Percentiles rank a stretch among this genome's conserved stretches.
phyloP scores from a whole-genome alignment of 2,888 invertebrate genomes.

The Oscheius sp. region DNA sequence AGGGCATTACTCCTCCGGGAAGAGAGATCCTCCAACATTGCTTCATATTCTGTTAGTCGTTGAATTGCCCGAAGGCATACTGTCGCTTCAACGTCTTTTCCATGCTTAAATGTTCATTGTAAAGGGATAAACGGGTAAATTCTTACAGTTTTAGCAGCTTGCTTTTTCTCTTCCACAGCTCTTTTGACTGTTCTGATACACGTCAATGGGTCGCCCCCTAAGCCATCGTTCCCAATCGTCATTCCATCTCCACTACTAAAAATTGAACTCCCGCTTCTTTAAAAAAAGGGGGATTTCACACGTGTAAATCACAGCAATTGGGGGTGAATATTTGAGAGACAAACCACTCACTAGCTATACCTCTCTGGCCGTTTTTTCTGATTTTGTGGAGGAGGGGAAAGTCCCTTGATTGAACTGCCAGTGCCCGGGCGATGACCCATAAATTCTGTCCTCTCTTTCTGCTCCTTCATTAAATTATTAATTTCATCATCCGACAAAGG shows the following conservation, averaged over 20 bases:
- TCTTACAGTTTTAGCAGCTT: conserved; percentile 44
- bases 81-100: conserved; percentile 58
- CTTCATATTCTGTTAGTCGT: conserved; percentile 63
- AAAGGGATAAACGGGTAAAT: neutral
- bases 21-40: conserved; percentile 54
- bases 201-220: conserved; percentile 60
- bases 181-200: conserved; percentile 59
- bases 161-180: conserved; percentile 56
- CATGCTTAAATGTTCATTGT: conserved; percentile 36
- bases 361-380: conserved; percentile 11
- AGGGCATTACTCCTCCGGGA: conserved; percentile 54
- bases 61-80: conserved; percentile 62
- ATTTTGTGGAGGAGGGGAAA: neutral
- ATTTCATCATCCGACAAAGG: conserved; percentile 45
- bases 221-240: conserved; percentile 40
- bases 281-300: neutral
- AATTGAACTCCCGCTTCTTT: neutral
- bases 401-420: neutral
- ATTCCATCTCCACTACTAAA: conserved; percentile 64
- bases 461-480: conserved; percentile 16
- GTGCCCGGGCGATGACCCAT: neutral
- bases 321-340: neutral
- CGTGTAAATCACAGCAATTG: neutral
- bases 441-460: conserved; percentile 8
- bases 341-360: conserved; percentile 32